A percentile compares a stretch with the other conserved stretches of the same genome.
Evolutionary conservation across 2,113 vertebrate genomes (phyloP).

Genomic region (Mastomys coucha): DNA sequence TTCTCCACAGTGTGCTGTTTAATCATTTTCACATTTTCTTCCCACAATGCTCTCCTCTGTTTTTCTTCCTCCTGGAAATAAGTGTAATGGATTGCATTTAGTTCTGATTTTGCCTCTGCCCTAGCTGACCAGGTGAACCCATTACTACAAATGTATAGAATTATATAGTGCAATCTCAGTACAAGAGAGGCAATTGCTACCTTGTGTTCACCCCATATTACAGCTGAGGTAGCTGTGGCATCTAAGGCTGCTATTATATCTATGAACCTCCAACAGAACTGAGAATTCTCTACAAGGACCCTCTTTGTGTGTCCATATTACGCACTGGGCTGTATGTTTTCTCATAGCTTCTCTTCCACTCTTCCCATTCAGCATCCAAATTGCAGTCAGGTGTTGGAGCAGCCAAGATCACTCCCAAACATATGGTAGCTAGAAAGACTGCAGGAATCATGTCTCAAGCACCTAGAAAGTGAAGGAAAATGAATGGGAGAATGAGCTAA

Average conservation of each 20-base stretch:
- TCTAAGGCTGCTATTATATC: background rate
- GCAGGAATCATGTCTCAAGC: constrained; percentile 80
- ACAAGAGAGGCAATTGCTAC: background rate
- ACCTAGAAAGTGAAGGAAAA: constrained; percentile 65
- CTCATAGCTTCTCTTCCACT: constrained; percentile 92
- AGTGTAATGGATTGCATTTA: background rate
- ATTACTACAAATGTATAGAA: background rate
- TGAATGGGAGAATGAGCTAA: background rate
- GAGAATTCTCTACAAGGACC: no score
- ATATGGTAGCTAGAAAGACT: constrained; percentile 82
- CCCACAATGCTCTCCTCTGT: constrained; percentile 95
- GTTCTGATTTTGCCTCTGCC: background rate
- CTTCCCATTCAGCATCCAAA: constrained; percentile 91
- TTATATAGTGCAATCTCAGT: background rate
- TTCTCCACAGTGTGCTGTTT: constrained; percentile 95
- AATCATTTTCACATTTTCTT: constrained; percentile 96
- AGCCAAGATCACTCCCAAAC: constrained; percentile 84
- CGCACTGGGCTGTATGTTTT: constrained; percentile 87
- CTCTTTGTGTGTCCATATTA: background rate
- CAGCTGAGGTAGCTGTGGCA: background rate
- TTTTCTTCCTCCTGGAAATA: constrained; percentile 91
- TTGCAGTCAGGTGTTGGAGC: constrained; percentile 87
- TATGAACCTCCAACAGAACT: background rate
- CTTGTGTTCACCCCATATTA: background rate
- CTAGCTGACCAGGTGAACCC: background rate